phyloP scores from a whole-genome alignment of 92 coral and sea anemone species.

The Chrysogorgia sp. region DNA sequence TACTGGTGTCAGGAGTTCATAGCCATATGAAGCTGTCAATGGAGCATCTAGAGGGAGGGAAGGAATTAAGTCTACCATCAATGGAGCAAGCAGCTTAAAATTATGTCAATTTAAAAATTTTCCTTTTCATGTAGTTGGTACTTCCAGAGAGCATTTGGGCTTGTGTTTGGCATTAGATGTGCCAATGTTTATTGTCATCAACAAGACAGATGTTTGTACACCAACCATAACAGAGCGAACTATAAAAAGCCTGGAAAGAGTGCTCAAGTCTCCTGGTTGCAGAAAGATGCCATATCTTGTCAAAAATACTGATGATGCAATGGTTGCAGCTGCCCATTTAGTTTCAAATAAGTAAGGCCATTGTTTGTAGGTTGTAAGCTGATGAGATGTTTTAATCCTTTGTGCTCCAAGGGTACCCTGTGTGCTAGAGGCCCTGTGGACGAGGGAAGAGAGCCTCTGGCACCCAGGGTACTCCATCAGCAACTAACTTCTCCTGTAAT shows the following conservation, averaged over 20 bases:
- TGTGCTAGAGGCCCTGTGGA: no score
- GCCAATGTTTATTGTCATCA: constrained; percentile 91
- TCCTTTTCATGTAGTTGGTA: constrained; percentile 69
- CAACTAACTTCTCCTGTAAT: no score
- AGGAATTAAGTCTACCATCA: no score
- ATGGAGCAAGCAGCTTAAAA: no score
- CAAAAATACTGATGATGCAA: constrained; percentile 76
- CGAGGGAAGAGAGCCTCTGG: no score
- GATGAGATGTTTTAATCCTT: not conserved
- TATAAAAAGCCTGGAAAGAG: constrained; percentile 74
- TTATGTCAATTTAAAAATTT: no score
- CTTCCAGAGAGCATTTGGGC: constrained; percentile 95
- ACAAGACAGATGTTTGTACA: constrained; percentile 81
- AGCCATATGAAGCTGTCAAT: no score
- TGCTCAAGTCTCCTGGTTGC: constrained; percentile 94
- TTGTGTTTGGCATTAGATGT: constrained; percentile 91
- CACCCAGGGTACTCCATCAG: no score
- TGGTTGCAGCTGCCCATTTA: constrained; percentile 87
- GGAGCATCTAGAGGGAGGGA: no score
- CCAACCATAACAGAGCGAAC: constrained; percentile 76
- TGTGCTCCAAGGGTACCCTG: no score
- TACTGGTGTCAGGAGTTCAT: no score
- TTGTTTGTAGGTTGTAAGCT: not conserved
- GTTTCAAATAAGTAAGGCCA: constrained; percentile 78
- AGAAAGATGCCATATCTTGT: constrained; percentile 85